Evolutionary conservation across 2,113 vertebrate species (phyloP), one percentile per base, ranked within the genome.

Genomic region (Sakesphorus luctuosus): DNA sequence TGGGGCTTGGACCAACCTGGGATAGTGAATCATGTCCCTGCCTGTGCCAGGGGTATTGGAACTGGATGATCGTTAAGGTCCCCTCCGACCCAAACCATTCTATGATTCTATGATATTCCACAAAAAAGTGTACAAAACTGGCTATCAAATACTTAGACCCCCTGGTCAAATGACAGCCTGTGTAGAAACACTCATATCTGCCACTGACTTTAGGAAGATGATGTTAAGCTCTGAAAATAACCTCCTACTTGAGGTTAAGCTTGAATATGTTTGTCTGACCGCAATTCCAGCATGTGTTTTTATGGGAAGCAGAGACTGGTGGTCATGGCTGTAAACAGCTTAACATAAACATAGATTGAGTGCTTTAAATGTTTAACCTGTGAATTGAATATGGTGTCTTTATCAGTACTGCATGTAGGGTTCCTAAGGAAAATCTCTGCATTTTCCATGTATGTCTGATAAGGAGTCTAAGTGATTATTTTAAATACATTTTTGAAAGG

Each of bases 281-380:
- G 12, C 49, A 94, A 35, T 93, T 87, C 26, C 68, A 86, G 59
- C 11, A 2, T 58, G 40, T 28, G 40, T 68, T 91, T 89, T 90
- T 90, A 75, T 71, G 76, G 79, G 92, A 92, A 62, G 72, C 50
- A 66, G 53, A 92, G 50, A 31, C 75, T 88, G 67, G 87, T 87
- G 62, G 71, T 85, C 46, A 31, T 74, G 88, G 55, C 78, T 93
- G 85, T 88, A 90, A 97, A 96, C 88, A 94, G 49, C 85, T 85
- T 80, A 62, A 49, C 40, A 29, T 52, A 82, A 93, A 80, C 85
- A 80, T 4, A 73, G 82, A 58, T 76, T 56, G 10, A 24, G 33
- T 21, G 59, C 55, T 88, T 79, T 73, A 66, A 73, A 44, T 83
- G 46, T 76, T 93, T 67, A 71, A 74, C 50, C 33, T 85, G 26